Evolutionary conservation across 1,140 invertebrate species (phyloP).

Genomic region (Drusus annulatus): DNA sequence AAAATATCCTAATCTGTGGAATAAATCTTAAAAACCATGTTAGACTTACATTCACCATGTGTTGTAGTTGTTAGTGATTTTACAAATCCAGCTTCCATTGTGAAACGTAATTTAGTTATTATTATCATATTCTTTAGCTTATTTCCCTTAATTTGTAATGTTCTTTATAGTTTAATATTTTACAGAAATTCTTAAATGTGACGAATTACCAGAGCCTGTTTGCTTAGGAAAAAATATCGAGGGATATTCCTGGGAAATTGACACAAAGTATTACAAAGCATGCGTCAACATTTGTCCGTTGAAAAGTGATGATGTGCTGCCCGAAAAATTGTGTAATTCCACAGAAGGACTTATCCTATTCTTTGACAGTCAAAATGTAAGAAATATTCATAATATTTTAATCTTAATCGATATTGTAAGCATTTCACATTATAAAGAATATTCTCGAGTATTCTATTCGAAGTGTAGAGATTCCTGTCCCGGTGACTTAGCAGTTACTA

Average conservation of each 20-base stretch:
- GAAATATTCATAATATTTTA: background rate
- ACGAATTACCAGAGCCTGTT: constrained; percentile 34
- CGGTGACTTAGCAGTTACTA: too few species aligned
- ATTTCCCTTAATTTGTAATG: background rate
- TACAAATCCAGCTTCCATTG: constrained; percentile 43
- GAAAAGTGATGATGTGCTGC: constrained; percentile 56
- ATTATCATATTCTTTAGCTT: background rate
- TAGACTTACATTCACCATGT: constrained; percentile 53
- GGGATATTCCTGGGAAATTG: constrained; percentile 63
- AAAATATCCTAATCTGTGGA: too few species aligned
- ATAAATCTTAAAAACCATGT: constrained; percentile 32
- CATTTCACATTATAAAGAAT: too few species aligned
- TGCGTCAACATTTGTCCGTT: constrained; percentile 64
- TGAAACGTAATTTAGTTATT: constrained; percentile 38
- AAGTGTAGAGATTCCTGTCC: too few species aligned
- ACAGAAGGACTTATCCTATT: constrained; percentile 65
- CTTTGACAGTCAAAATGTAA: constrained; percentile 64
- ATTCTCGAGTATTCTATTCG: too few species aligned
- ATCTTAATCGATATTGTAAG: too few species aligned
- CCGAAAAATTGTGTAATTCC: constrained; percentile 59
- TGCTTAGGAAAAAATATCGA: constrained; percentile 37
- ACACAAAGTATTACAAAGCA: constrained; percentile 67
- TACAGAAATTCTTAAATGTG: constrained; percentile 53
- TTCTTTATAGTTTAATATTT: constrained; percentile 17
- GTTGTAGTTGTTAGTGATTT: constrained; percentile 54